Conservation (phyloP, 2,888 invertebrate species). For the Philaethria dido region DNA sequence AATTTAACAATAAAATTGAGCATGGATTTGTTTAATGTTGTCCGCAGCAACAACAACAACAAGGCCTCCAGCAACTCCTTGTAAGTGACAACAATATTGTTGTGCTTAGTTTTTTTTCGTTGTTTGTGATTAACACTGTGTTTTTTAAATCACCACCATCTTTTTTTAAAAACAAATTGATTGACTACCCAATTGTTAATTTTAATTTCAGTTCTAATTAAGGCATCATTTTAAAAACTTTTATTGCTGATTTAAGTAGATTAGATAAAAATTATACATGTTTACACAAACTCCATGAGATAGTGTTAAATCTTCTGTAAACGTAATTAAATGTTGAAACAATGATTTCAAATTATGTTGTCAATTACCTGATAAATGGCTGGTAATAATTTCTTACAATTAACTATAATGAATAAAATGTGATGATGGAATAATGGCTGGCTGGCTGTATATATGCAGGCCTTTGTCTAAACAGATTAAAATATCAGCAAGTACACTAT, state of each 20-base stretch:
- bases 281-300: conserved; percentile 26
- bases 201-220: conserved; percentile 28
- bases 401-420: not conserved
- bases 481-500: not conserved
- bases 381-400: not conserved
- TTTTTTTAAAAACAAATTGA: conserved; percentile 40
- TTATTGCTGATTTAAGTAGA: conserved; percentile 23
- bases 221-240: conserved; percentile 9
- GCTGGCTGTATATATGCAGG: not conserved
- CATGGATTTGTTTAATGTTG: conserved; percentile 60
- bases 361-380: conserved; percentile 3
- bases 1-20: conserved; percentile 38
- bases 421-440: not conserved
- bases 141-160: conserved; percentile 40
- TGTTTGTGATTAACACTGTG: conserved; percentile 54
- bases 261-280: conserved; percentile 31
- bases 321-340: conserved; percentile 17
- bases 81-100: conserved; percentile 86
- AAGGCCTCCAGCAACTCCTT: conserved; percentile 95
- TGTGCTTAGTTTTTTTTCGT: conserved; percentile 68
- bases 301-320: conserved; percentile 18
- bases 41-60: conserved; percentile 95
- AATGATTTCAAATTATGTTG: conserved; percentile 23
- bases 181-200: conserved; percentile 24
- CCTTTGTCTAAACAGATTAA: not conserved